These are phyloP conservation scores for Aeoliscus strigatus DNA, from an alignment of 2,797 vertebrate species.

Conservation along the genomic window DNA sequence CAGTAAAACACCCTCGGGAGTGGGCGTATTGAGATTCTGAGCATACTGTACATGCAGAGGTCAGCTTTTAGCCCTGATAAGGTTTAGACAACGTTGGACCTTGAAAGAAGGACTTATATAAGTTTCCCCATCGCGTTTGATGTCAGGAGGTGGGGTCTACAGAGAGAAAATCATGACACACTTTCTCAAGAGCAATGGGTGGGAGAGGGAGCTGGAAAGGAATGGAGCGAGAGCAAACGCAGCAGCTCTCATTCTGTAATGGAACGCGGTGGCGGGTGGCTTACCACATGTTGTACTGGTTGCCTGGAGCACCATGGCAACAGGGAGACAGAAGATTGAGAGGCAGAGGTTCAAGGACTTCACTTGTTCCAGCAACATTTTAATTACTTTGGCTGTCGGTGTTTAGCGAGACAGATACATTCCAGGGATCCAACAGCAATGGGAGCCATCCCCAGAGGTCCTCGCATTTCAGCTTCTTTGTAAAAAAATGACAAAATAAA, in stretches of 20 bases:
- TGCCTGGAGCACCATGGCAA: constrained; percentile 73
- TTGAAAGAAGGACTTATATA: constrained; percentile 24
- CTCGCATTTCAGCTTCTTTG: neutral
- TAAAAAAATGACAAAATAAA: no score
- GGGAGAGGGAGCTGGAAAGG: constrained; percentile 17
- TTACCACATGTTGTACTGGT: constrained; percentile 44
- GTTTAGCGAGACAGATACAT: constrained; percentile 60
- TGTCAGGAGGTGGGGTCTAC: constrained; percentile 18
- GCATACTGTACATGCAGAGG: neutral
- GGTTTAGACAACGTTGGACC: constrained; percentile 37
- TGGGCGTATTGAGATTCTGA: constrained; percentile 21
- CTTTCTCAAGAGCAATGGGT: constrained; percentile 34
- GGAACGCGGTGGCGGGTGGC: constrained; percentile 47
- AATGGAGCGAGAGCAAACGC: constrained; percentile 31
- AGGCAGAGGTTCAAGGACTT: constrained; percentile 71
- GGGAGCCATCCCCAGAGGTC: constrained; percentile 25
- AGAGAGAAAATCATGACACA: constrained; percentile 37
- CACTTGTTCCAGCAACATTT: constrained; percentile 69
- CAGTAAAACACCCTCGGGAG: no score
- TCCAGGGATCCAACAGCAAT: constrained; percentile 30
- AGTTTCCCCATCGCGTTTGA: constrained; percentile 25
- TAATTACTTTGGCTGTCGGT: constrained; percentile 60
- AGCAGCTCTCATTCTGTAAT: constrained; percentile 46
- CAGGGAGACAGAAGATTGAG: constrained; percentile 50
- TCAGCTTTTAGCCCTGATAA: constrained; percentile 15